These are phyloP conservation scores for Seriola rivoliana DNA, from an alignment of 2,113 vertebrate genomes.

Conservation along the genomic window DNA sequence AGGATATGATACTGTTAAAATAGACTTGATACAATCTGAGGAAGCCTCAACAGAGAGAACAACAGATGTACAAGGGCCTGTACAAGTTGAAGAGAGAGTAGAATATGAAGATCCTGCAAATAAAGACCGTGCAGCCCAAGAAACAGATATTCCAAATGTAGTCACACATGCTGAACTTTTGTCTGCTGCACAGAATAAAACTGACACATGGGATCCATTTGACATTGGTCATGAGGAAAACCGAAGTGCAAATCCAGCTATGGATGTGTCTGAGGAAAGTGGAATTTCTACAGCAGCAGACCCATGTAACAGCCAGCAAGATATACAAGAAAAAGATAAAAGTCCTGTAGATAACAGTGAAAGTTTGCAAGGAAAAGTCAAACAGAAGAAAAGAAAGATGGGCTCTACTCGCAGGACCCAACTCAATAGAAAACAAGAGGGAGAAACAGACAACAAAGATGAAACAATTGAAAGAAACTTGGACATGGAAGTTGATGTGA, in stretches of 20 bases:
- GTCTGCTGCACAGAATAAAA: not conserved
- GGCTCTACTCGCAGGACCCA: constrained; percentile 67
- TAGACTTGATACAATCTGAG: constrained; percentile 26
- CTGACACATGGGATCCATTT: not conserved
- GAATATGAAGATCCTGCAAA: not conserved
- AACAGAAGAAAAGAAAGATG: constrained; percentile 69
- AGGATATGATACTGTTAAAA: constrained; percentile 37
- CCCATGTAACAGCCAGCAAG: not conserved
- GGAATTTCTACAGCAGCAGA: not conserved
- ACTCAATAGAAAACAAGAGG: constrained; percentile 32
- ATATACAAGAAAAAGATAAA: constrained; percentile 3
- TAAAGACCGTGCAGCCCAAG: not conserved
- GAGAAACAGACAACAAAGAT: not conserved
- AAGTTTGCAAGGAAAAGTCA: constrained; percentile 22
- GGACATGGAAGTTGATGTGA: not conserved
- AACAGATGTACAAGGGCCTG: not conserved
- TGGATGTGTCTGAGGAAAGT: constrained; percentile 11
- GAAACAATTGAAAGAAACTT: not conserved
- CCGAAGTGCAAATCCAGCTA: not conserved
- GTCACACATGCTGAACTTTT: not conserved
- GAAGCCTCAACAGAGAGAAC: constrained; percentile 3
- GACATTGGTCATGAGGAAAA: constrained; percentile 10
- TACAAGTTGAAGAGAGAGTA: constrained; percentile 11
- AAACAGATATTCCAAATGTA: not conserved
- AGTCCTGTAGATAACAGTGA: constrained; percentile 3